A percentile compares a stretch with the other conserved stretches of the same genome.
Conservation (phyloP, 2,888 invertebrate species). For the Gymnosoma rotundatum region DNA sequence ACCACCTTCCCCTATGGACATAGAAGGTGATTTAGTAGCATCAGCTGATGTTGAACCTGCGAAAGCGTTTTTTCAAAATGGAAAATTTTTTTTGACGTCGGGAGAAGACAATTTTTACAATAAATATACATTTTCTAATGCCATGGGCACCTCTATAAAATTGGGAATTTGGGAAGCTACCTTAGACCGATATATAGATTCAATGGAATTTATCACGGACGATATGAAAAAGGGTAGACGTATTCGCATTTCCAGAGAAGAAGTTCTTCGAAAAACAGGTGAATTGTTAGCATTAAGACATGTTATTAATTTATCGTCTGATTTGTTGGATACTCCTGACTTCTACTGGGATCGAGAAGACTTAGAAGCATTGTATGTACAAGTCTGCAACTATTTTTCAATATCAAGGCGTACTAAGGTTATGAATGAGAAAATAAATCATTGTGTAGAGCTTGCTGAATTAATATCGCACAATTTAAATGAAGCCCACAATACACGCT, state of each 20-base stretch:
- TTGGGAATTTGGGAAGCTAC: constrained; percentile 96
- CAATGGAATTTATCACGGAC: constrained; percentile 91
- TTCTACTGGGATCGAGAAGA: constrained; percentile 99
- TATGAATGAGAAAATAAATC: constrained; percentile 96
- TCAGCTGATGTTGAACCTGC: constrained; percentile 78
- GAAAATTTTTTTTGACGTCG: constrained; percentile 79
- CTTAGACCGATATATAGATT: constrained; percentile 91
- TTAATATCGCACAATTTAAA: constrained; percentile 94
- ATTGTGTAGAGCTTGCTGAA: constrained; percentile 96
- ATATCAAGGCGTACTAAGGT: constrained; percentile 94
- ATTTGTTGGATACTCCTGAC: constrained; percentile 96
- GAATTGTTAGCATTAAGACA: constrained; percentile 95
- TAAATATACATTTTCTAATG: constrained; percentile 97
- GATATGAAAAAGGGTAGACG: constrained; percentile 89
- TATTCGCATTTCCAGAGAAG: constrained; percentile 84
- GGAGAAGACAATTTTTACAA: constrained; percentile 87
- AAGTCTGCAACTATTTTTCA: constrained; percentile 92
- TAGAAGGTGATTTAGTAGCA: constrained; percentile 81
- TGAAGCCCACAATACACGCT: constrained; percentile 94
- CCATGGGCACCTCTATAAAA: constrained; percentile 95
- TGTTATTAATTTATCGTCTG: constrained; percentile 95
- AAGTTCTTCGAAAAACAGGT: constrained; percentile 90
- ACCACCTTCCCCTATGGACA: constrained; percentile 74
- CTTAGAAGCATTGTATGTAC: constrained; percentile 91
- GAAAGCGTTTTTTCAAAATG: constrained; percentile 79